Evolutionary conservation across 2,797 vertebrate species (phyloP).

Genomic region (Semotilus atromaculatus): DNA sequence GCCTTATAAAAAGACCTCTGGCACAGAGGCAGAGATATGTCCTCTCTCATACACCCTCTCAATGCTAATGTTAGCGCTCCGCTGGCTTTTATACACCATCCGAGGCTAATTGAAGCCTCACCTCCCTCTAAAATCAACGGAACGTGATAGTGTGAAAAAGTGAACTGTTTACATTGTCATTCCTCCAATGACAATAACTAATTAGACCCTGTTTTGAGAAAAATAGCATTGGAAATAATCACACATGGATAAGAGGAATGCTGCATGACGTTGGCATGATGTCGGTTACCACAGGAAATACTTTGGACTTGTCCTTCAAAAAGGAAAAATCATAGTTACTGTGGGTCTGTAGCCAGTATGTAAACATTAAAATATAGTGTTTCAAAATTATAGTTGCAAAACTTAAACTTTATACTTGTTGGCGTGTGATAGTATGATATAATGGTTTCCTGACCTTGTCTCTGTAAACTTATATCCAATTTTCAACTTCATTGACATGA

Average conservation of each 20-base stretch:
- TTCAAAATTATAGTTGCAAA: not conserved
- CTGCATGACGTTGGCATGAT: not conserved
- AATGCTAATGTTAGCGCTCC: conserved; percentile 20
- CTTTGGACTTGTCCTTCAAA: not conserved
- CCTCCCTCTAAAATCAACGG: conserved; percentile 11
- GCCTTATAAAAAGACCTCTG: conserved; percentile 57
- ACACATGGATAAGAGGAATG: not conserved
- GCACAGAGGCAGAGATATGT: conserved; percentile 30
- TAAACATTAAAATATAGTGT: conserved; percentile 6
- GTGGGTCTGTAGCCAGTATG: not conserved
- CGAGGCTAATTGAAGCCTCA: conserved; percentile 23
- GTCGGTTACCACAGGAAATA: not conserved
- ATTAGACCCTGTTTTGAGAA: not conserved
- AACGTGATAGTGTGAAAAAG: not conserved
- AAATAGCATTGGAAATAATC: not conserved
- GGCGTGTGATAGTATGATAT: not conserved
- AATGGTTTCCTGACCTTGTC: not conserved
- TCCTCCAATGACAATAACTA: not conserved
- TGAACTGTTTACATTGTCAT: conserved; percentile 1
- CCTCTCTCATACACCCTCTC: conserved; percentile 37
- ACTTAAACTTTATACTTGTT: not conserved
- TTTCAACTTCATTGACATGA: not conserved
- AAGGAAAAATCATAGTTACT: not conserved
- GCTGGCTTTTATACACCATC: conserved; percentile 40
- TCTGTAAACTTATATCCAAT: not conserved